phyloP scores from a whole-genome alignment of 2,113 vertebrate species.

The Macrotis lagotis region DNA sequence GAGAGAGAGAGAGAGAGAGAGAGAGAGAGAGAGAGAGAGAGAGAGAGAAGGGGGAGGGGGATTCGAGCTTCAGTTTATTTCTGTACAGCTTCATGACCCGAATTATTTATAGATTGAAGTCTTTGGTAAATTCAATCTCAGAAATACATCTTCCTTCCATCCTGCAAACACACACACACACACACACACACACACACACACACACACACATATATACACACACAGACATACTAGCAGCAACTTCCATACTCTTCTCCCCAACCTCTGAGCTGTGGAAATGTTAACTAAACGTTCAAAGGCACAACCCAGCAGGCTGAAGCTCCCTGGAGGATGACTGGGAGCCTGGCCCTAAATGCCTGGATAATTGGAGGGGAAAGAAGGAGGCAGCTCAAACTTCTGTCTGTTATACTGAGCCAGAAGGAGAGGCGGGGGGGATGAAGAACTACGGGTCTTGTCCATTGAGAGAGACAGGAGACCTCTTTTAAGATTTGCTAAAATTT shows the following conservation, averaged over 20 bases:
- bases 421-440: background rate
- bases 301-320: slow-evolving; percentile 38
- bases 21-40: rapidly evolving
- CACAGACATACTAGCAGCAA: background rate
- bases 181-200: background rate
- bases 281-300: slow-evolving; percentile 57
- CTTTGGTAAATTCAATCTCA: slow-evolving; percentile 67
- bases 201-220: background rate
- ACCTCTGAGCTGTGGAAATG: background rate
- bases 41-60: background rate
- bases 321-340: slow-evolving; percentile 49
- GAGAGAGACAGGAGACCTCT: slow-evolving; percentile 2
- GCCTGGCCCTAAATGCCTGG: slow-evolving; percentile 34
- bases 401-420: background rate
- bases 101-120: slow-evolving; percentile 77
- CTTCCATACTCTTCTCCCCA: background rate
- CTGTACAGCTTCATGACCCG: slow-evolving; percentile 71
- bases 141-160: slow-evolving; percentile 42
- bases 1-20: background rate
- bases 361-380: slow-evolving; percentile 55
- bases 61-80: slow-evolving; percentile 66
- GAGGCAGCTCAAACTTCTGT: background rate
- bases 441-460: background rate
- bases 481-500: background rate
- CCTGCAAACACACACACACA: slow-evolving; percentile 10